These are phyloP conservation scores for Drosophila suzukii DNA, from an alignment of 1,140 invertebrate species.

Conservation along the genomic window DNA sequence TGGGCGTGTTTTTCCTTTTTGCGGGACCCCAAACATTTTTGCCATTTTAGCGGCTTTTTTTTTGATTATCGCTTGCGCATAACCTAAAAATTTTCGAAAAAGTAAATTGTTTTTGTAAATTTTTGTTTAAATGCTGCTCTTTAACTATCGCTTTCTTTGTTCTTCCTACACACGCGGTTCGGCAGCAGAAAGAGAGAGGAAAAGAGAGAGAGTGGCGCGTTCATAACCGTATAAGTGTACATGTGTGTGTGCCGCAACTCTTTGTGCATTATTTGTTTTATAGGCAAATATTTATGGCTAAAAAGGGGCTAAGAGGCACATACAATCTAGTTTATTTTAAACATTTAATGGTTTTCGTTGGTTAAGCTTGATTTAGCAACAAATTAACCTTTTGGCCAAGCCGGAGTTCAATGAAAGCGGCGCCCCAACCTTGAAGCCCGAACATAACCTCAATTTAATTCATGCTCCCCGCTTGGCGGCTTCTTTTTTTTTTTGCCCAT, in stretches of 20 bases:
- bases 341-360: no score
- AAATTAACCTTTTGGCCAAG: not conserved
- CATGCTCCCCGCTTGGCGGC: slow-evolving; percentile 28
- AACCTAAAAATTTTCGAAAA: slow-evolving; percentile 63
- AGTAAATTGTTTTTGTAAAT: slow-evolving; percentile 65
- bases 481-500: slow-evolving; percentile 14
- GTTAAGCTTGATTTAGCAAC: not conserved
- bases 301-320: not conserved
- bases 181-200: slow-evolving; percentile 16
- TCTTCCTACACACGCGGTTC: slow-evolving; percentile 70
- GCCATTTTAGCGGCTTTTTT: slow-evolving; percentile 64
- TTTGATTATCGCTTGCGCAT: slow-evolving; percentile 38
- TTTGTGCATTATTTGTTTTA: slow-evolving; percentile 45
- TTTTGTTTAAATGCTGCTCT: slow-evolving; percentile 67
- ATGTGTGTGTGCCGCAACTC: slow-evolving; percentile 29
- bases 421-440: slow-evolving; percentile 68
- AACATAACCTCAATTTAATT: slow-evolving; percentile 75
- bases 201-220: slow-evolving; percentile 40
- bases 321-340: not conserved
- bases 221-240: slow-evolving; percentile 37
- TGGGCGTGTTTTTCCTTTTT: slow-evolving; percentile 22
- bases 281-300: slow-evolving; percentile 20
- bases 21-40: slow-evolving; percentile 11
- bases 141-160: slow-evolving; percentile 66
- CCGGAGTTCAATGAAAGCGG: slow-evolving; percentile 54